phyloP scores from a whole-genome alignment of 1,140 invertebrate genomes.

The Brachionus calyciflorus region DNA sequence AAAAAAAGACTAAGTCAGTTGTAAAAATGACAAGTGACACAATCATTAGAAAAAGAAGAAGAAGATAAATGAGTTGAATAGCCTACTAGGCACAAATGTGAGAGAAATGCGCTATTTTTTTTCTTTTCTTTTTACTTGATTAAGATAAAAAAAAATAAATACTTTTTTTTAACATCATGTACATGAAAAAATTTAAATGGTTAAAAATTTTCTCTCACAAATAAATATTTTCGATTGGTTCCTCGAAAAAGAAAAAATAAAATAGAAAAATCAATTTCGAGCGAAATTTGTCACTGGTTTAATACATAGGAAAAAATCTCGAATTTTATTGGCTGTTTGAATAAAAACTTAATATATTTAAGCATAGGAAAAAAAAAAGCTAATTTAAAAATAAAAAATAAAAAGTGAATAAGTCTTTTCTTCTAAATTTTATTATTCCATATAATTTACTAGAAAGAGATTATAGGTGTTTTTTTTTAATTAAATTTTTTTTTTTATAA shows the following conservation, averaged over 20 bases:
- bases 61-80: slow-evolving; percentile 19
- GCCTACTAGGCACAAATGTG: slow-evolving; percentile 15
- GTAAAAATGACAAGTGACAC: slow-evolving; percentile 39
- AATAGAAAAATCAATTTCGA: too few relatives aligned
- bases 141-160: slow-evolving; percentile 22
- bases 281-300: too few relatives aligned
- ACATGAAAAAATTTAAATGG: too few relatives aligned
- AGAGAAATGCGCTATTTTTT: not conserved
- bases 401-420: slow-evolving; percentile 33
- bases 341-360: slow-evolving; percentile 20
- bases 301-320: too few relatives aligned
- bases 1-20: slow-evolving; percentile 1
- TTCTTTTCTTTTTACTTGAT: not conserved
- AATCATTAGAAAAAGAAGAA: not conserved
- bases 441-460: not conserved
- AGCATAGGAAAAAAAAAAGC: too few relatives aligned
- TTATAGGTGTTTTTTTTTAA: not conserved
- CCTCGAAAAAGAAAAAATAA: too few relatives aligned
- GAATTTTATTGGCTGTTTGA: too few relatives aligned
- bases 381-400: not conserved
- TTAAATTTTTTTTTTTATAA: too few relatives aligned
- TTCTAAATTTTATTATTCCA: not conserved
- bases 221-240: too few relatives aligned
- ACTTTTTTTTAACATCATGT: too few relatives aligned
- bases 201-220: too few relatives aligned